Evolutionary conservation across 2,797 vertebrate genomes (phyloP).

Genomic region (Chelonia mydas): DNA sequence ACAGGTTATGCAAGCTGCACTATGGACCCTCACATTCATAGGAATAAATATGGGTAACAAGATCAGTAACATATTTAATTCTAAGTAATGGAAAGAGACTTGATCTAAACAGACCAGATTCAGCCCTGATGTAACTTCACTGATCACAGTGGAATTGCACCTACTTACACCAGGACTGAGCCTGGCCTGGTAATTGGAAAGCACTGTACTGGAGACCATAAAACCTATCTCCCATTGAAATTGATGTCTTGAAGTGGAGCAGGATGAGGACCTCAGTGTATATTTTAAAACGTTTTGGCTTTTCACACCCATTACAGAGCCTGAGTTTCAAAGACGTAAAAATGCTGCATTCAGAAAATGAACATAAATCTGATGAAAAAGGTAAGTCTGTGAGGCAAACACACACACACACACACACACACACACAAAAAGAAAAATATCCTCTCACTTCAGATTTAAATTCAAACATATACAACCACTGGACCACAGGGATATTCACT

Average conservation of each 20-base stretch:
- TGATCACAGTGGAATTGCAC: background rate
- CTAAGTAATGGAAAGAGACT: background rate
- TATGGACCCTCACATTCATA: background rate
- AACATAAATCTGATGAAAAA: background rate
- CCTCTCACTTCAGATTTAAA: background rate
- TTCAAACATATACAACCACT: background rate
- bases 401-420: too few relatives aligned
- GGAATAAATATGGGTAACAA: background rate
- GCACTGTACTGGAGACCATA: background rate
- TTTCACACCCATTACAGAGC: background rate
- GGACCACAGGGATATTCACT: background rate
- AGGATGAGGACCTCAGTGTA: background rate
- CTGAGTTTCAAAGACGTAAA: background rate
- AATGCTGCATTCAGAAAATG: background rate
- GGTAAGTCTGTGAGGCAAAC: background rate
- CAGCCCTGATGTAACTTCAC: background rate
- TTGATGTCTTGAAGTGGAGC: background rate
- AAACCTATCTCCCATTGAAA: background rate
- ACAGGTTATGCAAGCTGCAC: background rate
- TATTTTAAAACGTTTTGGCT: background rate
- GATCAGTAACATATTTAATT: background rate
- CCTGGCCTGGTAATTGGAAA: background rate
- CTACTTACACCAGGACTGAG: background rate
- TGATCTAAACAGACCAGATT: background rate
- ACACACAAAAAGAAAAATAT: too few relatives aligned